phyloP scores from a whole-genome alignment of 2,113 vertebrate genomes.

The Todiramphus saurophagus region DNA sequence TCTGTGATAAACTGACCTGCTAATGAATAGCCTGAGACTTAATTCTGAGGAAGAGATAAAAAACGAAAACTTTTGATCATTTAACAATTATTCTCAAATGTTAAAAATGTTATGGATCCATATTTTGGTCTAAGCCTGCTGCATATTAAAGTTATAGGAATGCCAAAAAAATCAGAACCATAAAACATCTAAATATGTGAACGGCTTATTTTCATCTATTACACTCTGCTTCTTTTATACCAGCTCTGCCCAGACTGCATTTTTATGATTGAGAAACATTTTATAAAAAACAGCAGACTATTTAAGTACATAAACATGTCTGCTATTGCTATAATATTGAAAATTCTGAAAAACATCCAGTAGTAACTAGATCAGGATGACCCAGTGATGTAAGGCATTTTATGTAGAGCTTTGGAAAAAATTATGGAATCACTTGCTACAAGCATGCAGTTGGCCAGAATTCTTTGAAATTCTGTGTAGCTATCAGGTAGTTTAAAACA shows the following conservation, averaged over 20 bases:
- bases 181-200: neutral
- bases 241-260: neutral
- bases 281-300: constrained; percentile 36
- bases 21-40: neutral
- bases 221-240: neutral
- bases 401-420: constrained; percentile 15
- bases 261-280: constrained; percentile 40
- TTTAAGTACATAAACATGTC: constrained; percentile 20
- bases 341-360: constrained; percentile 38
- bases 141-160: neutral
- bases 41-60: neutral
- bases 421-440: neutral
- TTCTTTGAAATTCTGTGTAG: neutral
- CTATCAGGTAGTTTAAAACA: neutral
- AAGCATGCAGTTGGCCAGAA: neutral
- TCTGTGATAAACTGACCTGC: neutral
- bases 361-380: constrained; percentile 43
- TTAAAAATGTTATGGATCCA: neutral
- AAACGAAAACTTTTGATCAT: neutral
- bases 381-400: constrained; percentile 14
- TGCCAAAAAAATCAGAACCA: neutral
- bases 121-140: neutral
- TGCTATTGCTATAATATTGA: constrained; percentile 1
- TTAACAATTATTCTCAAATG: neutral
- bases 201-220: constrained; percentile 40